Evolutionary conservation across 2,797 vertebrate species (phyloP), one percentile per base, ranked within the genome.

Genomic region (Sylvilagus floridanus): DNA sequence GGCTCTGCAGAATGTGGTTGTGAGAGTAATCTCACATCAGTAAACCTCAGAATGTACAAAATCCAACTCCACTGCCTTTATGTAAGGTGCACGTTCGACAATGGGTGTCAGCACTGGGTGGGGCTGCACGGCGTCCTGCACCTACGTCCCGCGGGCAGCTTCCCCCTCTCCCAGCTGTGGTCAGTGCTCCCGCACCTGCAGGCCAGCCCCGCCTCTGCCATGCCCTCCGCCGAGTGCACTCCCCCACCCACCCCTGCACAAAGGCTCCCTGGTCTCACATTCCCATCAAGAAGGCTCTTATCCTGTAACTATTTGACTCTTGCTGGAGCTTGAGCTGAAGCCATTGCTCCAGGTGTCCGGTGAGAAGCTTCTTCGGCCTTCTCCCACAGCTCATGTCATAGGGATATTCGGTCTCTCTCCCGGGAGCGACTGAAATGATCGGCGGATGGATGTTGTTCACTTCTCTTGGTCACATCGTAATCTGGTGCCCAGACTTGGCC

Each of bases 121-220:
- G 7, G 13, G 1, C 6, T 1, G 9, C 16, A 2, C 0, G 2
- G 16, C 4, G 4, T 37, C 60, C 22, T 50, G 3, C 19, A n/a
- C 11, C 30, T 2, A 1, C 37, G 3, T 22, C 26, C 16, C 66
- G 17, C 17, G 22, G 19, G 13, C 2, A 4, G 22, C 4, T 10
- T 16, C 12, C 16, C 16, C 28, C 30, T n/a, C 14, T 32, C 26
- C 21, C 4, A 4, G 0, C 2, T 0, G 9, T 4, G 1, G 0
- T 7, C 35, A 8, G 8, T 24, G 28, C 11, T 1, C 24, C 9
- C 10, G 32, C 3, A 9, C 22, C 28, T 19, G 0, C 28, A 47
- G 21, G 42, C 13, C 5, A 16, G 11, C 32, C 8, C 52, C 11
- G 52, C 37, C 75, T 35, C 76, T 1, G 2, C 42, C 1, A 3